Evolutionary conservation across 64 coral and sea anemone species (phyloP), one percentile per base, ranked within the genome.

Genomic region (Stichodactyla mertensii): DNA sequence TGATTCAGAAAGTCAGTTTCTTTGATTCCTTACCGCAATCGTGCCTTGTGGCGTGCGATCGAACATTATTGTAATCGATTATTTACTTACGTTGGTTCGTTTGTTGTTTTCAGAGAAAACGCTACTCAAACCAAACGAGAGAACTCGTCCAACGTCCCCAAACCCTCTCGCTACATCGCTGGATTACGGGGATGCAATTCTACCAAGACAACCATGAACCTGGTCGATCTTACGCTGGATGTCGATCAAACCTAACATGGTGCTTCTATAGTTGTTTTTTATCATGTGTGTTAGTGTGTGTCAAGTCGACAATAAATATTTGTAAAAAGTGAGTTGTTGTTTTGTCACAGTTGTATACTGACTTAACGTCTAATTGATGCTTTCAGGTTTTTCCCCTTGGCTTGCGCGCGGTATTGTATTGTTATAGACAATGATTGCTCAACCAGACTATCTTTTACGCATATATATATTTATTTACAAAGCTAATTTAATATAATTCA

Each of bases 171-270:
- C 83, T 99, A 92, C 55, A 86, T 99, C 5, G 93, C 90, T 64
- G 97, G 97, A 22, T 90, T 99, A 82, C 97, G 97, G 52, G 97
- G 97, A 1, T 99, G 97, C 16, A 95, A 99, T 77, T 99, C 97
- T 14, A 99, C 97, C 51, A 99, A 99, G 82, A 99, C 97, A 14
- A 99, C 97, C 20, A 94, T 99, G 92, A 99, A 89, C 11, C 86
- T 95, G 51, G 92, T 99, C 2, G 97, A 99, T 66, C 83, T 99
- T 2, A 99, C 97, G 13, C 22, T 95, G 8, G 97, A 99, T 89
- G 97, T 99, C 10, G 97, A 99, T 87, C 97, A 99, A 79, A 99
- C 97, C 15, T 94, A 23, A 90, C 13, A 71, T 16, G 0, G 7
- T 9, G 12, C 27, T 74, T 31, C 26, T 74, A 74, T 31, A 74